Evolutionary conservation across 2,888 invertebrate genomes (phyloP), one percentile per base, ranked within the genome.

Genomic region (Bibio marci): DNA sequence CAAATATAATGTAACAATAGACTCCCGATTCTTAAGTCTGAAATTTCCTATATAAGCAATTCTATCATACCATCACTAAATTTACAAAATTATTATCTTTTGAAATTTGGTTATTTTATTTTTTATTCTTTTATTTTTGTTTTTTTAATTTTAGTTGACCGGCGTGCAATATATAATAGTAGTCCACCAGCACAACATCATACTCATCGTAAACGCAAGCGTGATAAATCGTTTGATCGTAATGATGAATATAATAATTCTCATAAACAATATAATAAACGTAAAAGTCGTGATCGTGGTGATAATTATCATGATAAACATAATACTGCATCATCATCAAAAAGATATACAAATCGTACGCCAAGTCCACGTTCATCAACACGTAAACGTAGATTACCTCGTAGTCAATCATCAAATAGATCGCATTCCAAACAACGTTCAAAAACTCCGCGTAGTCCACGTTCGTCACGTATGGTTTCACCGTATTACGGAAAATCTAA

Each of bases 171-270:
- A 11, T 39, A 33, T n/a, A n/a, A n/a, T n/a, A n/a, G n/a, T n/a
- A 39, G 35, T 39, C 57, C 62, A 28, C 41, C 42, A 30, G 58
- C 58, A 26, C 35, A 28, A 19, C 22, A 19, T 15, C 57, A 57
- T 35, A 62, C 61, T 39, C 53, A 58, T n/a, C 50, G 59, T 50
- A 62, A 59, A 55, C 17, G 35, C 6, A 48, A 50, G 10, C 33
- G 42, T 22, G 50, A 50, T 39, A 30, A 41, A 37, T 42, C 43
- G 14, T 46, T 46, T 27, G 48, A 48, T 13, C 38, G 44, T 10
- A 41, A 44, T 18, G 15, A 30, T n/a, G 44, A 43, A 32, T 37
- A 43, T 33, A 39, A 45, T 37, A 30, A 35, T 3, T 32, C 42
- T 27, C 6, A 26, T 34, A 25, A 33, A 30, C 27, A 32, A 31